Conservation (phyloP, 1,140 invertebrate species). For the Thaumetopoea pityocampa region DNA sequence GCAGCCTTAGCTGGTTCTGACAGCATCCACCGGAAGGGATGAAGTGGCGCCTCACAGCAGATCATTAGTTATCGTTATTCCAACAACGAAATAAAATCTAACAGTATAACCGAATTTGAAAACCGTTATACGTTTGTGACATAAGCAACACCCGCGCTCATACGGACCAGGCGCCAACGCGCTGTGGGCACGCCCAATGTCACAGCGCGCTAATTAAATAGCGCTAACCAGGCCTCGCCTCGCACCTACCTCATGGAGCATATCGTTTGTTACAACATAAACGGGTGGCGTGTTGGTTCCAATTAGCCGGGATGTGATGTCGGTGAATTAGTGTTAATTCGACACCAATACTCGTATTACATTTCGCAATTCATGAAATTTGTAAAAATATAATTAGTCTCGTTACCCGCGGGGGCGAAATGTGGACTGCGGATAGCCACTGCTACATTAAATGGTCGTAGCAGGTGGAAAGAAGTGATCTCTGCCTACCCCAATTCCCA, state of each 20-base stretch:
- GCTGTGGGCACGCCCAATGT: constrained; percentile 4
- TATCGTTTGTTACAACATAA: constrained; percentile 9
- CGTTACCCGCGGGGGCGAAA: too few species aligned
- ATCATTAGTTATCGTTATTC: constrained; percentile 16
- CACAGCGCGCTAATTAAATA: constrained; percentile 8
- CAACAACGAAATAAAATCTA: constrained; percentile 13
- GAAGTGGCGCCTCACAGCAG: too few species aligned
- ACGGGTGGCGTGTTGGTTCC: constrained; percentile 6
- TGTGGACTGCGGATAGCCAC: too few species aligned
- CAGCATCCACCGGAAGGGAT: too few species aligned
- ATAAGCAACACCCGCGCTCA: constrained; percentile 25
- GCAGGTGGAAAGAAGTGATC: too few species aligned
- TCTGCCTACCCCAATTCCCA: too few species aligned
- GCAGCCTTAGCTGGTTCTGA: constrained; percentile 8
- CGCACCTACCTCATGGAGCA: constrained; percentile 9
- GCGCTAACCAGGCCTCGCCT: constrained; percentile 7
- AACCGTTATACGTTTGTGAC: constrained; percentile 22
- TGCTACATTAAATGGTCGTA: too few species aligned
- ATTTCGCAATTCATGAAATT: background rate
- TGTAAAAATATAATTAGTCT: too few species aligned
- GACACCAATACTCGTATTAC: background rate
- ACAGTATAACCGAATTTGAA: constrained; percentile 20
- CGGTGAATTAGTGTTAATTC: background rate
- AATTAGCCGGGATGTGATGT: constrained; percentile 7
- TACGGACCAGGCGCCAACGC: constrained; percentile 4